A percentile compares a stretch with the other conserved stretches of the same genome.
phyloP scores from a whole-genome alignment of 2,888 invertebrate species.

The Drosophila buzzatii region DNA sequence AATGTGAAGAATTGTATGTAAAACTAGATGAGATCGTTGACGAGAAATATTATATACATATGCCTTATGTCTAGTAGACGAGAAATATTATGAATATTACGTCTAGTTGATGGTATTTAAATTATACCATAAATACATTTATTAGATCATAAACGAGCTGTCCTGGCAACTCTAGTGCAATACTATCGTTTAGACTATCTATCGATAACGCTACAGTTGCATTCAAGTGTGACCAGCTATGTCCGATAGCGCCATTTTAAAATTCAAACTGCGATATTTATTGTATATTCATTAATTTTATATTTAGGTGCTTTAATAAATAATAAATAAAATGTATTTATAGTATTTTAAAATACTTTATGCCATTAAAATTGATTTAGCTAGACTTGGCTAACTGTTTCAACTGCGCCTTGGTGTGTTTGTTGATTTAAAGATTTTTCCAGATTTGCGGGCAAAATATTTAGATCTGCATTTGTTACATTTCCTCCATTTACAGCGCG shows the following conservation, averaged over 20 bases:
- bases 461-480: neutral
- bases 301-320: neutral
- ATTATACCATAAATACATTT: too few relatives aligned
- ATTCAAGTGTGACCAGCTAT: neutral
- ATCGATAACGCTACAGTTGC: conserved; percentile 16
- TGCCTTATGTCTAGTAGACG: too few relatives aligned
- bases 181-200: neutral
- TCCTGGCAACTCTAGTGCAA: neutral
- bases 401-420: conserved; percentile 44
- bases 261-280: neutral
- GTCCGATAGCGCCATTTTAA: neutral
- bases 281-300: neutral
- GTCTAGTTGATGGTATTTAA: neutral
- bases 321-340: conserved; percentile 3
- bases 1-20: neutral
- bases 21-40: neutral
- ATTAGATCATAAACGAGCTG: too few relatives aligned
- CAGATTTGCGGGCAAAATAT: conserved; percentile 6
- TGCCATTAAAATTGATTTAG: neutral
- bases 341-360: neutral
- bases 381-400: conserved; percentile 50
- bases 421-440: conserved; percentile 15
- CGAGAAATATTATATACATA: too few relatives aligned
- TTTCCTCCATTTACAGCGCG: neutral
- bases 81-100: neutral